phyloP scores from a whole-genome alignment of 2,888 invertebrate species.

The Copidosoma aretas region DNA sequence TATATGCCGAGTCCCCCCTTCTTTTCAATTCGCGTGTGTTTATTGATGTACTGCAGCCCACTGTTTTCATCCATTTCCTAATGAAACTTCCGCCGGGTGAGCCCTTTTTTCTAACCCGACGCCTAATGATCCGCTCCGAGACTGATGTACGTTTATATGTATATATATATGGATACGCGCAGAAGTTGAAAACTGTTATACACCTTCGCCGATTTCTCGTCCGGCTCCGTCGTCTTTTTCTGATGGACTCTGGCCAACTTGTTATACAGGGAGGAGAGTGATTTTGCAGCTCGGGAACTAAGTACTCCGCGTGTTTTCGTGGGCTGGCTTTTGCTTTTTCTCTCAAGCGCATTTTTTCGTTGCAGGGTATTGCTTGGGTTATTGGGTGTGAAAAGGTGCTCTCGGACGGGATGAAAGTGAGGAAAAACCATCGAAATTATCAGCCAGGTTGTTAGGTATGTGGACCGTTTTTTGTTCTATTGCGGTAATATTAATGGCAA shows the following conservation, averaged over 20 bases:
- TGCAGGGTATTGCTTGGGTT: too few species aligned
- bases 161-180: too few species aligned
- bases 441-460: too few species aligned
- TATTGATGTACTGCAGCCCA: constrained; percentile 46
- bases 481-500: too few species aligned
- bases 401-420: too few species aligned
- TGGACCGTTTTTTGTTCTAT: too few species aligned
- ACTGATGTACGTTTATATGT: constrained; percentile 8
- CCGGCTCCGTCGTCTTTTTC: not conserved
- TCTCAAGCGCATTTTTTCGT: too few species aligned
- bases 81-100: constrained; percentile 54
- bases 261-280: constrained; percentile 26
- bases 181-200: not conserved
- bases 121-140: constrained; percentile 48
- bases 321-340: too few species aligned
- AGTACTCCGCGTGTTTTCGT: too few species aligned
- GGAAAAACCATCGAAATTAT: too few species aligned
- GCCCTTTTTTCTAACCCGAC: constrained; percentile 55
- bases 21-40: constrained; percentile 53
- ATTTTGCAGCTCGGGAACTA: constrained; percentile 18
- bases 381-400: too few species aligned
- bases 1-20: constrained; percentile 30
- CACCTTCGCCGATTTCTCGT: not conserved
- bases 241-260: constrained; percentile 21
- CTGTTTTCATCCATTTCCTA: constrained; percentile 60